Conservation (phyloP, 2,113 vertebrate genomes). For the Strigops habroptila region DNA sequence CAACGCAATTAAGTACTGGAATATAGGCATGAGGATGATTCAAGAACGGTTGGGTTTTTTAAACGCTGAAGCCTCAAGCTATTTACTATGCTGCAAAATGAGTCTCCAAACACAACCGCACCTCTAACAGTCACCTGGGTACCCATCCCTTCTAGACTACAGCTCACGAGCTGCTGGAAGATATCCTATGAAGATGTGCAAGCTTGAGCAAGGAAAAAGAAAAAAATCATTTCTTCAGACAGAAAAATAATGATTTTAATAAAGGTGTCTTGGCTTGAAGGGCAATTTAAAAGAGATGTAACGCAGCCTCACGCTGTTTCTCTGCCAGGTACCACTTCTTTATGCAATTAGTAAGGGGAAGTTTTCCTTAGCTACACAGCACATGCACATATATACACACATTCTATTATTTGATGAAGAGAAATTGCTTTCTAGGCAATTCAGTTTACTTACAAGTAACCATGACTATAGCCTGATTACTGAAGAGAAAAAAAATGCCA, state of each 20-base stretch:
- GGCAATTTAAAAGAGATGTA: background rate
- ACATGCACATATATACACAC: background rate
- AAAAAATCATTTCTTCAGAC: background rate
- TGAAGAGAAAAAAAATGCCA: background rate
- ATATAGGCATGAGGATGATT: slow-evolving; percentile 47
- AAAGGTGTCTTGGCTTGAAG: background rate
- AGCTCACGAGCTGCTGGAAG: background rate
- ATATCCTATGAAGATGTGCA: background rate
- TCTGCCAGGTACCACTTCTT: background rate
- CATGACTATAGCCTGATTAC: background rate
- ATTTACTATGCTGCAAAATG: slow-evolving; percentile 16
- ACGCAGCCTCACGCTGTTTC: background rate
- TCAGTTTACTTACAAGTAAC: background rate
- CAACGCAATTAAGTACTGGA: slow-evolving; percentile 25
- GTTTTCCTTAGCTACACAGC: background rate
- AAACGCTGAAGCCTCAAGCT: slow-evolving; percentile 36
- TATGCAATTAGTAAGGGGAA: background rate
- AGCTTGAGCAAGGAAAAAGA: slow-evolving; percentile 5
- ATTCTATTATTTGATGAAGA: background rate
- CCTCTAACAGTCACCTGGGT: background rate
- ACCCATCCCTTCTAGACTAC: slow-evolving; percentile 20
- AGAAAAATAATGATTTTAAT: background rate
- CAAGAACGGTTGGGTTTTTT: background rate
- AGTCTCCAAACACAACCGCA: slow-evolving; percentile 28
- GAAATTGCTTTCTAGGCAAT: slow-evolving; percentile 5